Evolutionary conservation across 1,140 invertebrate species (phyloP), one percentile per base, ranked within the genome.

Genomic region (Heliconius eleuchia): DNA sequence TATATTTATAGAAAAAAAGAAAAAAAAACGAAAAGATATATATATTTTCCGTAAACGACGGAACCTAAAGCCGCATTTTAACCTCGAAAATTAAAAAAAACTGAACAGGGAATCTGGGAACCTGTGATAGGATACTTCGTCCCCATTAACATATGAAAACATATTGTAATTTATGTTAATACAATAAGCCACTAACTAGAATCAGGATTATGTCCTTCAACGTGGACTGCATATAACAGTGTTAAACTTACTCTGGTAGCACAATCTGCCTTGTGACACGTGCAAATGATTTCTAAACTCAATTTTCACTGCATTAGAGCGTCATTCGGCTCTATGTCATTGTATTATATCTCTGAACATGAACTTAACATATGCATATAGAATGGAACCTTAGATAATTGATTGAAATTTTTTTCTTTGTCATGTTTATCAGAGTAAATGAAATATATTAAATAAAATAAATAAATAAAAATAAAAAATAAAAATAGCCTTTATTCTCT

Each of bases 201-300:
- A 57, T 19, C 55, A 19, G 55, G 55, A 57, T 57, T 11, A 57
- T 3, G n/a, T 57, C n/a, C 55, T 57, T 57, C 19, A n/a, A 60
- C 19, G 55, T 23, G 23, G 55, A 23, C 55, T n/a, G 55, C 55
- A 60, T 60, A 60, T 60, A 60, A 60, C n/a, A 60, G n/a, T 27
- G n/a, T 60, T 60, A 60, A 60, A 60, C 55, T 60, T 60, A 60
- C 55, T 60, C 55, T 11, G 55, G 55, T 23, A n/a, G 55, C n/a
- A 60, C 23, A 60, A 60, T 60, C 55, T 11, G 19, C 55, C n/a
- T 60, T 60, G 55, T 60, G 55, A 27, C 55, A 23, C 0, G 23
- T 60, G 55, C 55, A 27, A 27, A 60, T 27, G 55, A 60, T 60
- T 60, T 60, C 55, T 60, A 60, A 60, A 60, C 55, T 60, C 55